phyloP scores from a whole-genome alignment of 1,140 invertebrate genomes.

The Pogonognathellus flavescens region DNA sequence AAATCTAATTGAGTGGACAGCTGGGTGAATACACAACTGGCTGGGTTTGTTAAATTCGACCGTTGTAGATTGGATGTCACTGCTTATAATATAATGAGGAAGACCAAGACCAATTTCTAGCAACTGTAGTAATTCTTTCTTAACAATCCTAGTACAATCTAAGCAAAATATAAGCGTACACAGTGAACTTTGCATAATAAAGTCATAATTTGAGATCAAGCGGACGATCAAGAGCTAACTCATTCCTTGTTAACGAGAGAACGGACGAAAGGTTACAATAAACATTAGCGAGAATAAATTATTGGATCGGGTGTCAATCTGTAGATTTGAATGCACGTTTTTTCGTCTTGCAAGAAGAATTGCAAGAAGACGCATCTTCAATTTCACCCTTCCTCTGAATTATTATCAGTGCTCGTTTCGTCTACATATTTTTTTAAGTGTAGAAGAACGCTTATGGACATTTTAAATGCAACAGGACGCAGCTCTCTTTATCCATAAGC shows the following conservation, averaged over 20 bases:
- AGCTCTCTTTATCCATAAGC: no score
- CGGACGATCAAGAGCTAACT: background rate
- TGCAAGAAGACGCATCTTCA: background rate
- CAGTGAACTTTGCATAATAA: conserved; percentile 38
- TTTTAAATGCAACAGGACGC: no score
- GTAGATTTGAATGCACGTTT: conserved; percentile 29
- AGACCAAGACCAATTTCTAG: conserved; percentile 36
- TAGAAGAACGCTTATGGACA: no score
- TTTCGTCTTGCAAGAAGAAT: background rate
- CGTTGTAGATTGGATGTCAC: conserved; percentile 17
- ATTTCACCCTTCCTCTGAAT: background rate
- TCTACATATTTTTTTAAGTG: background rate
- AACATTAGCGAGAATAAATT: conserved; percentile 6
- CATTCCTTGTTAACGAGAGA: conserved; percentile 20
- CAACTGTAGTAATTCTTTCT: conserved; percentile 5
- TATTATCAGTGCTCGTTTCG: background rate
- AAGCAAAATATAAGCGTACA: background rate
- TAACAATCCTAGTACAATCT: background rate
- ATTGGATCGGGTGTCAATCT: conserved; percentile 22
- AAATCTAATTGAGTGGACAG: conserved; percentile 40
- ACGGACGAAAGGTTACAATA: conserved; percentile 20
- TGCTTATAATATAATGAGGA: conserved; percentile 41
- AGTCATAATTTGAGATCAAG: conserved; percentile 24
- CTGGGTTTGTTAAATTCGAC: background rate
- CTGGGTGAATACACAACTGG: background rate